Base-by-base conservation (phyloP, 2,888 invertebrate genomes). In the Suillia variegata region DNA sequence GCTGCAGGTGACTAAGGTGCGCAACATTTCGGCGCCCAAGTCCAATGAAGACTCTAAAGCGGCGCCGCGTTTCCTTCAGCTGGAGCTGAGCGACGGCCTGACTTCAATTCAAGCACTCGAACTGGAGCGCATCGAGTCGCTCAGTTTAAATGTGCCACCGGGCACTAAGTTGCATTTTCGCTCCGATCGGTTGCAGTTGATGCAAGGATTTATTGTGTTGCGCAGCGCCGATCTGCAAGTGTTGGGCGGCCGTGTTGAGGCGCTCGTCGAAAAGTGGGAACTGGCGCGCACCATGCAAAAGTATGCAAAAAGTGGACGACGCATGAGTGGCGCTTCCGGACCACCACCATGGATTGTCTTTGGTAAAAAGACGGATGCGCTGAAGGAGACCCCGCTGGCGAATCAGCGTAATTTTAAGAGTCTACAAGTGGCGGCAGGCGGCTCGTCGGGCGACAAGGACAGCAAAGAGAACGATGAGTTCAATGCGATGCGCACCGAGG, bases 321-420 rank as follows among this genome's bases (percentile, higher is more conserved):
- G 75, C 2, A 60, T 73, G 15, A 69, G 66, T 6, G 72, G 73
- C 2, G 87, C 85, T 58, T 92, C 91, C 63, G 93, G 92, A 1
- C 94, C 95, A 1, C 93, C 94, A 3, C 95, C 92, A 38, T 96
- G 96, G 94, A 93, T 95, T 69, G 90, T 94, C 33, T 96, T 96
- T 83, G 96, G 96, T 0, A 89, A 91, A 72, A 89, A 87, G 73
- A 85, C 93, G 56, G 84, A 88, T 69, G 85, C 85, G 54, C 76
- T 80, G 31, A 66, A 64, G 38, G 69, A 71, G n/a, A 81, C 86
- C 22, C n/a, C n/a, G n/a, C 83, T 85, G 42, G 57, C 63, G 2
- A 66, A 63, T 48, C 88, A 89, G 62, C 86, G 86, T 67, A 87
- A 87, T 70, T 92, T 92, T 64, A 92, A 91, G 76, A 89, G 91